Evolutionary conservation across 2,113 vertebrate genomes (phyloP).

Genomic region (Genyomyrus donnyi): DNA sequence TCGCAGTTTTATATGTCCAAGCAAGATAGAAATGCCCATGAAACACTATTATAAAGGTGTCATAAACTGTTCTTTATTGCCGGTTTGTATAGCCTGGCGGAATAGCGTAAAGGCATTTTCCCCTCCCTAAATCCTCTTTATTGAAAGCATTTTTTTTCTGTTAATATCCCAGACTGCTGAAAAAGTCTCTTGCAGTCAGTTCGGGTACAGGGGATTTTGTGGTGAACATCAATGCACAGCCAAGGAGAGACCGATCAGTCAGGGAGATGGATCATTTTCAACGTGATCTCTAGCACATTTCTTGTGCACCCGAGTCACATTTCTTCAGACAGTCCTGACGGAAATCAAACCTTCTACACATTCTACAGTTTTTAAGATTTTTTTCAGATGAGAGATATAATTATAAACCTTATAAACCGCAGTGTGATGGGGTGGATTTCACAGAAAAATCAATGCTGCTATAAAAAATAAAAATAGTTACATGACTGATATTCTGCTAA

Average conservation of each 20-base stretch:
- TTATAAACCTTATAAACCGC: neutral
- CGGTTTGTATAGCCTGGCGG: constrained; percentile 58
- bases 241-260: neutral
- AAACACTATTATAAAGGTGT: constrained; percentile 49
- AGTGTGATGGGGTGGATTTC: neutral
- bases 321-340: neutral
- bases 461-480: neutral
- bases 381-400: neutral
- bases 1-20: constrained; percentile 51
- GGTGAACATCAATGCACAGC: neutral
- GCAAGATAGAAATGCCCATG: constrained; percentile 48
- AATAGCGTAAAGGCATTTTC: constrained; percentile 61
- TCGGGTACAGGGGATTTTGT: neutral
- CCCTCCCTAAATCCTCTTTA: constrained; percentile 55
- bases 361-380: neutral
- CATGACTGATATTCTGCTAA: neutral
- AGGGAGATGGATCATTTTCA: neutral
- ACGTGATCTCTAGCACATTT: neutral
- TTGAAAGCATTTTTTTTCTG: constrained; percentile 36
- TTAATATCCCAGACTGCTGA: constrained; percentile 44
- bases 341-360: neutral
- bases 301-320: neutral
- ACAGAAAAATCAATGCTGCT: neutral
- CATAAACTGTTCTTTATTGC: constrained; percentile 61
- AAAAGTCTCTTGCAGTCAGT: constrained; percentile 49